Percentiles rank a stretch among this genome's conserved stretches.
Conservation (phyloP, 2,888 invertebrate genomes). For the Cheilosia vulpina region DNA sequence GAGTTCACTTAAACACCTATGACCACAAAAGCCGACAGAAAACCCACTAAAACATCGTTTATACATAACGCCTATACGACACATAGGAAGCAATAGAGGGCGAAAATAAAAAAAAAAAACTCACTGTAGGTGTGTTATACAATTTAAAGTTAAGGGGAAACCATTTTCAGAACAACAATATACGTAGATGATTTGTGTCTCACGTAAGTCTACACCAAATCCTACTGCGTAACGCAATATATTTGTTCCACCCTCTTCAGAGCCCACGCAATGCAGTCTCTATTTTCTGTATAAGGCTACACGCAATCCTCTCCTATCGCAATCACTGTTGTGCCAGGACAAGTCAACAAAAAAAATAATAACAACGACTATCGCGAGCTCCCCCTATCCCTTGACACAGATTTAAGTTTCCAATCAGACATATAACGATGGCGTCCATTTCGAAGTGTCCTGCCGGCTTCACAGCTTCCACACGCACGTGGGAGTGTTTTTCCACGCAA, state of each 20-base stretch:
- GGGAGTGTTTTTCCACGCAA: constrained; percentile 43
- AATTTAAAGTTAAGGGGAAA: too few relatives aligned
- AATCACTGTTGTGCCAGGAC: constrained; percentile 79
- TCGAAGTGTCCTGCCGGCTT: constrained; percentile 44
- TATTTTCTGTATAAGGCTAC: not conserved
- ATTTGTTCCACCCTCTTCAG: not conserved
- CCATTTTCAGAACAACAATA: not conserved
- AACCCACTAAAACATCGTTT: too few relatives aligned
- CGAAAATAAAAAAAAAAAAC: too few relatives aligned
- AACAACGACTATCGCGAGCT: constrained; percentile 14
- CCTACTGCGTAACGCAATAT: not conserved
- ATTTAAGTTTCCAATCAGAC: constrained; percentile 47
- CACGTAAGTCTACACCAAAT: not conserved
- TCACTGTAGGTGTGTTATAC: too few relatives aligned
- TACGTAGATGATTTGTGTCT: not conserved
- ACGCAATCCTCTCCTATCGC: constrained; percentile 80
- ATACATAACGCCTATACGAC: too few relatives aligned
- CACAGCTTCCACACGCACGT: constrained; percentile 62
- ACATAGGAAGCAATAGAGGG: too few relatives aligned
- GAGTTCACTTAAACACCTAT: too few relatives aligned
- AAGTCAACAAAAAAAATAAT: too few relatives aligned
- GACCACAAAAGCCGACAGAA: too few relatives aligned
- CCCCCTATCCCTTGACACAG: constrained; percentile 69
- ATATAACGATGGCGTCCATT: constrained; percentile 50
- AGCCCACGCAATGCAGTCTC: not conserved